Evolutionary conservation across 2,113 vertebrate genomes (phyloP).

Genomic region (Pleuronectes platessa): DNA sequence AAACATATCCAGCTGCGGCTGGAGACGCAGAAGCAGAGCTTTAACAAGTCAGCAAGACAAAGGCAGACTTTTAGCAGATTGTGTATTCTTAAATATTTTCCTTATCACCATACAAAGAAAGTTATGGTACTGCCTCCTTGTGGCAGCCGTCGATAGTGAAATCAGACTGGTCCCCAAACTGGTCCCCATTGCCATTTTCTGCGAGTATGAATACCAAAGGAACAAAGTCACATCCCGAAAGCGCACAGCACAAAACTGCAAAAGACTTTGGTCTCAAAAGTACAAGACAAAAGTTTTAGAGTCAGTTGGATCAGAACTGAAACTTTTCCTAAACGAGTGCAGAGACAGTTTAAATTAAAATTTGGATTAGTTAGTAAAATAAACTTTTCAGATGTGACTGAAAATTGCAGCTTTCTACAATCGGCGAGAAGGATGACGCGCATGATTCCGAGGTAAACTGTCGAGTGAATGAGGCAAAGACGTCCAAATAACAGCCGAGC

Average conservation of each 20-base stretch:
- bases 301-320: background rate
- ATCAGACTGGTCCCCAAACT: background rate
- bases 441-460: constrained; percentile 55
- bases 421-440: constrained; percentile 12
- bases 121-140: background rate
- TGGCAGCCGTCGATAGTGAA: background rate
- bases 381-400: background rate
- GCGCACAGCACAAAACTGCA: constrained; percentile 17
- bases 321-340: background rate
- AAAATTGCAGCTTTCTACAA: constrained; percentile 4
- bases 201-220: constrained; percentile 7
- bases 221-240: constrained; percentile 29
- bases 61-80: constrained; percentile 3
- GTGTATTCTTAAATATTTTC: background rate
- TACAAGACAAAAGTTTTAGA: constrained; percentile 13
- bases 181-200: no score
- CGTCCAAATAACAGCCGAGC: constrained; percentile 22
- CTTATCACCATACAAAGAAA: background rate
- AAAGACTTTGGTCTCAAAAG: background rate
- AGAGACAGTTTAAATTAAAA: no score
- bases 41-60: constrained; percentile 19
- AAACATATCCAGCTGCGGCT: background rate
- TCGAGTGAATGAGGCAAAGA: constrained; percentile 66
- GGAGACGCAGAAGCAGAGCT: background rate
- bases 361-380: background rate